Conservation (phyloP, 1,140 invertebrate species). For the Tribolium castaneum region DNA sequence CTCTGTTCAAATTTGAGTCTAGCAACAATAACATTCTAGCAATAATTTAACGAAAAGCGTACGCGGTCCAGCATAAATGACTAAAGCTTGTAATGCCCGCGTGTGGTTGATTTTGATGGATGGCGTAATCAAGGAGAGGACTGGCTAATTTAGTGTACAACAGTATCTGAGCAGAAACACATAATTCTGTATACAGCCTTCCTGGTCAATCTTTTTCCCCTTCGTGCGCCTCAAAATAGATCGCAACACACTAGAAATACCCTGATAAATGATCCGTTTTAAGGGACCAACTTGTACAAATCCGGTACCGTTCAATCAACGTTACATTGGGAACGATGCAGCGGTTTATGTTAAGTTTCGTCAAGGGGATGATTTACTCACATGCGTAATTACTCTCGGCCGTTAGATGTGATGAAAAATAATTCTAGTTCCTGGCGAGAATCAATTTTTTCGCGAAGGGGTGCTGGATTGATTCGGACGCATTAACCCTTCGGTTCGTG, state of each 20-base stretch:
- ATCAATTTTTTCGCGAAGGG: slow-evolving; percentile 12
- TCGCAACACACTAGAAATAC: slow-evolving; percentile 28
- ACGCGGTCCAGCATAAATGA: slow-evolving; percentile 44
- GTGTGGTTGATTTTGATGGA: slow-evolving; percentile 54
- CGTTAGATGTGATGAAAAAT: slow-evolving; percentile 34
- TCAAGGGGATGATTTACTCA: slow-evolving; percentile 36
- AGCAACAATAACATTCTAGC: slow-evolving; percentile 28
- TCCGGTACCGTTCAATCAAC: slow-evolving; percentile 26
- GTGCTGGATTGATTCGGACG: background rate
- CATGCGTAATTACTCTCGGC: slow-evolving; percentile 32
- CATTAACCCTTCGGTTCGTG: slow-evolving; percentile 17
- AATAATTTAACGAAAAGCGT: slow-evolving; percentile 43
- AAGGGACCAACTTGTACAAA: slow-evolving; percentile 35
- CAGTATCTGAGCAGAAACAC: slow-evolving; percentile 48
- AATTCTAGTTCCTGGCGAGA: background rate
- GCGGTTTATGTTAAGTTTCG: slow-evolving; percentile 28
- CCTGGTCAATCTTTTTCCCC: slow-evolving; percentile 37
- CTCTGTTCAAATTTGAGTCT: background rate
- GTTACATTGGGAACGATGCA: background rate
- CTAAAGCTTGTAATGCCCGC: slow-evolving; percentile 48
- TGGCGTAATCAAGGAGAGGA: slow-evolving; percentile 53
- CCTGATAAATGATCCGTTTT: slow-evolving; percentile 32
- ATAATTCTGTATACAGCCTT: slow-evolving; percentile 46
- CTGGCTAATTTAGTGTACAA: slow-evolving; percentile 51
- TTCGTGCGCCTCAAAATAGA: slow-evolving; percentile 30